Conservation (phyloP, 2,888 invertebrate species). For the Sarcophaga caerulescens region DNA sequence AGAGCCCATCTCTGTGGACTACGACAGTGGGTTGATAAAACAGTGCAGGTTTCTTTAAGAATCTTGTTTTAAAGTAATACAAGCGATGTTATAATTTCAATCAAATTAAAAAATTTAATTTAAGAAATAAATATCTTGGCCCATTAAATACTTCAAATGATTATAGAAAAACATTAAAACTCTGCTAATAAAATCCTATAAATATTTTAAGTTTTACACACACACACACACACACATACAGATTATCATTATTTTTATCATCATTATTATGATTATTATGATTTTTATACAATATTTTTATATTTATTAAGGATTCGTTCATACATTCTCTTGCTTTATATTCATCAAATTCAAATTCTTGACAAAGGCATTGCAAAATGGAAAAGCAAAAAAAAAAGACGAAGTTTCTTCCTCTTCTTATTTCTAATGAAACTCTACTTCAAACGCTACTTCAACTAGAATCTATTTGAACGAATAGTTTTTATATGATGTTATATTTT, state of each 20-base stretch:
- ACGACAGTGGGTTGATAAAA: too few relatives aligned
- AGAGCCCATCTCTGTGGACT: too few relatives aligned
- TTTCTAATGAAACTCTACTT: slow-evolving; percentile 65
- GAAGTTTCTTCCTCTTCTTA: slow-evolving; percentile 21
- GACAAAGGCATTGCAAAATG: slow-evolving; percentile 41
- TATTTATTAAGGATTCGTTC: slow-evolving; percentile 40
- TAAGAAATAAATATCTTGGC: too few relatives aligned
- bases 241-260: neutral
- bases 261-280: too few relatives aligned
- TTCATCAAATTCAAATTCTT: slow-evolving; percentile 61
- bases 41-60: too few relatives aligned
- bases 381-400: neutral
- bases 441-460: slow-evolving; percentile 52
- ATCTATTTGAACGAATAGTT: slow-evolving; percentile 44
- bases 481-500: slow-evolving; percentile 39
- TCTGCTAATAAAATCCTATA: too few relatives aligned
- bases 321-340: slow-evolving; percentile 29
- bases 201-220: neutral
- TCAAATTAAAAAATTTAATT: too few relatives aligned
- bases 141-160: too few relatives aligned
- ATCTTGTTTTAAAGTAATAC: too few relatives aligned
- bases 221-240: neutral
- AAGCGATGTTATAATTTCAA: too few relatives aligned
- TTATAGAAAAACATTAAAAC: too few relatives aligned
- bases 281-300: neutral